Conservation (phyloP, 2,888 invertebrate species). For the Megamerina dolium region DNA sequence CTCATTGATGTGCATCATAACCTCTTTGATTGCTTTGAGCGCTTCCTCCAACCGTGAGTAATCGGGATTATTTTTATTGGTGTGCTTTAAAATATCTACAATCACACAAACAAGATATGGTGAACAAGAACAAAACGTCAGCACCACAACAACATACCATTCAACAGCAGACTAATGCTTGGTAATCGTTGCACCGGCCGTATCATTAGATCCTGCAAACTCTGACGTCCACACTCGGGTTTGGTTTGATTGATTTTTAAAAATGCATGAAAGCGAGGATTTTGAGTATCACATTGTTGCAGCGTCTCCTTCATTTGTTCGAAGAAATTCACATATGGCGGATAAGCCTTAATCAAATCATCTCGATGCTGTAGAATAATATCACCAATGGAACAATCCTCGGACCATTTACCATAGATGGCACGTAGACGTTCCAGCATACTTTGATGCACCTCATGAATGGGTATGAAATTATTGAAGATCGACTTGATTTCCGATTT, state of each 20-base stretch:
- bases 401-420: constrained; percentile 66
- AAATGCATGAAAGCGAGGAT: constrained; percentile 97
- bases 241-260: constrained; percentile 90
- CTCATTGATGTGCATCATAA: constrained; percentile 95
- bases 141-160: constrained; percentile 57
- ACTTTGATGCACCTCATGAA: constrained; percentile 85
- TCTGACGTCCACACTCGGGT: constrained; percentile 94
- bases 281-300: constrained; percentile 80
- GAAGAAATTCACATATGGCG: constrained; percentile 97
- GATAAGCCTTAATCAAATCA: constrained; percentile 89
- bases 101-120: constrained; percentile 18
- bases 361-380: constrained; percentile 82
- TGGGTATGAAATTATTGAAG: constrained; percentile 91
- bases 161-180: constrained; percentile 88
- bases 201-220: constrained; percentile 91
- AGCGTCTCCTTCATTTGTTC: constrained; percentile 95
- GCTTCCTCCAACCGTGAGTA: constrained; percentile 77
- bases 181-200: constrained; percentile 96
- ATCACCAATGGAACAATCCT: constrained; percentile 80
- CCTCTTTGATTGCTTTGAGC: constrained; percentile 81
- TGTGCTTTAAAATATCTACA: constrained; percentile 87
- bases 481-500: constrained; percentile 90
- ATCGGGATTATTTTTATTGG: constrained; percentile 83
- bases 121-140: background rate
- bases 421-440: constrained; percentile 56